phyloP scores from a whole-genome alignment of 2,797 vertebrate species.

The Limosa lapponica region DNA sequence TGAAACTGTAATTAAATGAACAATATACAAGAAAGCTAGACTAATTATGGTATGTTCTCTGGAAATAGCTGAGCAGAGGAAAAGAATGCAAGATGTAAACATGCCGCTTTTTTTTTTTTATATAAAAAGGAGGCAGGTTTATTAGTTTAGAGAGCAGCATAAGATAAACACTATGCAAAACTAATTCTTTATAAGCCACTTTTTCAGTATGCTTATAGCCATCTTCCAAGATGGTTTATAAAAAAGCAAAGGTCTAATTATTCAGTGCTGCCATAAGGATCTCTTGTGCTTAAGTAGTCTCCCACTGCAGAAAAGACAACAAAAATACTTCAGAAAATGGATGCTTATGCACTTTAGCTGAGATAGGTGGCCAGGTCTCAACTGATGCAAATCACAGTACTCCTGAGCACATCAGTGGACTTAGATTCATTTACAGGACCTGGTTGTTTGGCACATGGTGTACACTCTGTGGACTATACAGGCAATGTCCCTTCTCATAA shows the following conservation, averaged over 20 bases:
- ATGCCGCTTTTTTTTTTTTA: background rate
- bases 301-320: background rate
- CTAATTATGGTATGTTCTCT: background rate
- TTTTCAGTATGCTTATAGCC: background rate
- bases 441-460: background rate
- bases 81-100: background rate
- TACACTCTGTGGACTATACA: background rate
- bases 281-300: background rate
- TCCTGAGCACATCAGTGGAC: background rate
- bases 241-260: background rate
- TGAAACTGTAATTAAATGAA: slow-evolving; percentile 35
- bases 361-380: background rate
- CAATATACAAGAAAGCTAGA: background rate
- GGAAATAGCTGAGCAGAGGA: background rate
- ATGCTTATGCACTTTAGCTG: background rate
- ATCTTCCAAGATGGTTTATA: background rate
- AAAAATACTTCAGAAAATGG: background rate
- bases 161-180: background rate
- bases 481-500: background rate
- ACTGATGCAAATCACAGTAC: background rate
- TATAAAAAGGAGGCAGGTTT: background rate
- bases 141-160: slow-evolving; percentile 7
- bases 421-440: background rate
- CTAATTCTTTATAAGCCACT: background rate
- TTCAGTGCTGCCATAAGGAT: background rate